Evolutionary conservation across 2,888 invertebrate genomes (phyloP).

Genomic region (Nowickia ferox): DNA sequence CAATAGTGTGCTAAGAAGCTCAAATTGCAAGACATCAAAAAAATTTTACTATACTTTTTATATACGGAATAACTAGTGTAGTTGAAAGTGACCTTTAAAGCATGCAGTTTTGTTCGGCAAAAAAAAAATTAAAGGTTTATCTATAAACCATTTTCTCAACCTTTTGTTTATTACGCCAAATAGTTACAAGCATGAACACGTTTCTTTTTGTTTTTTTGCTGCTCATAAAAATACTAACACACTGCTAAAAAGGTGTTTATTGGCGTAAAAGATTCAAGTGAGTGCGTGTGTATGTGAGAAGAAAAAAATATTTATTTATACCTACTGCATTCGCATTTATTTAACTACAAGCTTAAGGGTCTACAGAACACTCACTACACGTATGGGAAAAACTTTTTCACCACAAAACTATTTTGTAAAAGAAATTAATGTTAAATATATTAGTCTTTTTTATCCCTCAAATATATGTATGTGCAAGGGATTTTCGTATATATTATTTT

Average conservation of each 20-base stretch:
- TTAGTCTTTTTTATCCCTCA: slow-evolving; percentile 35
- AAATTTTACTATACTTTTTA: too few species aligned
- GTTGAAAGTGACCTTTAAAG: not conserved
- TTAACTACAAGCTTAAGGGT: slow-evolving; percentile 8
- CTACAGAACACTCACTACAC: not conserved
- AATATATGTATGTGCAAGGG: slow-evolving; percentile 48
- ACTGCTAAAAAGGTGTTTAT: slow-evolving; percentile 51
- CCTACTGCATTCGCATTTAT: not conserved
- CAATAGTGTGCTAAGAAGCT: too few species aligned
- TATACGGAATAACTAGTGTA: not conserved
- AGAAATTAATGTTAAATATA: slow-evolving; percentile 46
- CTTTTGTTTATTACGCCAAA: slow-evolving; percentile 21
- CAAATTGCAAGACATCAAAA: too few species aligned
- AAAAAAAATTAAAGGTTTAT: slow-evolving; percentile 52
- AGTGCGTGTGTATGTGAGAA: not conserved
- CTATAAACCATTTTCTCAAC: slow-evolving; percentile 49
- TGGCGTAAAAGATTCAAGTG: slow-evolving; percentile 38
- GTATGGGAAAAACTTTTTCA: slow-evolving; percentile 4
- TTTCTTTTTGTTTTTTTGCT: too few species aligned
- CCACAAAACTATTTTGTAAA: slow-evolving; percentile 41
- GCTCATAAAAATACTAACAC: too few species aligned
- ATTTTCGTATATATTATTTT: slow-evolving; percentile 36
- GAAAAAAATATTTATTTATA: not conserved
- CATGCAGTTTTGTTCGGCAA: slow-evolving; percentile 20
- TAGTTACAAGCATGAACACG: not conserved